A percentile compares a stretch with the other conserved stretches of the same genome.
Conservation (phyloP, 2,113 vertebrate species). For the Spermophilus dauricus region DNA sequence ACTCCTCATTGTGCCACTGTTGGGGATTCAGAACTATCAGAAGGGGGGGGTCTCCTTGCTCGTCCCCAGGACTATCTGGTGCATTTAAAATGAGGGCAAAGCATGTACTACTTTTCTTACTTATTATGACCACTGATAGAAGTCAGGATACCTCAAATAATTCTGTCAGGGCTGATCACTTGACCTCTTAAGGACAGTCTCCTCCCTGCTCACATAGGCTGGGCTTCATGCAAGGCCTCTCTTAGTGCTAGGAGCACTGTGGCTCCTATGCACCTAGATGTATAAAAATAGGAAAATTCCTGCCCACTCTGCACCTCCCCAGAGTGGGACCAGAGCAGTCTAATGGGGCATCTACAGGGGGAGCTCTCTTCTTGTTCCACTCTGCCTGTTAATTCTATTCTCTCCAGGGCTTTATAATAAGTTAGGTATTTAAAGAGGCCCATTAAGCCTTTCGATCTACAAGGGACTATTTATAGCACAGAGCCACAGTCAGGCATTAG, state of each 20-base stretch:
- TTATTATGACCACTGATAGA: neutral
- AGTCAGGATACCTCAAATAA: neutral
- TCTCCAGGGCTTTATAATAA: slow-evolving; percentile 19
- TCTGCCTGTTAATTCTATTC: neutral
- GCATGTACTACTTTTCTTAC: neutral
- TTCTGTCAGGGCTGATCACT: neutral
- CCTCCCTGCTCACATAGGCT: neutral
- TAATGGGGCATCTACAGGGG: neutral
- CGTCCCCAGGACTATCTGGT: neutral
- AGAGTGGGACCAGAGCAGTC: neutral
- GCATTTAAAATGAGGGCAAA: neutral
- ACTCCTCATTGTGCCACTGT: neutral
- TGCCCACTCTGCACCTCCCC: neutral
- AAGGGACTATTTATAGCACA: slow-evolving; percentile 48
- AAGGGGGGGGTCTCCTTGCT: rapidly evolving
- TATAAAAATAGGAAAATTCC: neutral
- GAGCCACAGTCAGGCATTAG: neutral
- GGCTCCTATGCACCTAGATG: neutral
- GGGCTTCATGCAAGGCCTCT: neutral
- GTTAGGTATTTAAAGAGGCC: slow-evolving; percentile 52
- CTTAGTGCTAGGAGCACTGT: rapidly evolving
- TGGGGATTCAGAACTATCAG: neutral
- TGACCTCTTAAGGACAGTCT: neutral
- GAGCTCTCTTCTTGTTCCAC: neutral
- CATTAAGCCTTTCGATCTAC: neutral